Percentiles rank a stretch among this genome's conserved stretches.
Evolutionary conservation across 2,888 invertebrate genomes (phyloP).

Genomic region (Chymomyza procnemis): DNA sequence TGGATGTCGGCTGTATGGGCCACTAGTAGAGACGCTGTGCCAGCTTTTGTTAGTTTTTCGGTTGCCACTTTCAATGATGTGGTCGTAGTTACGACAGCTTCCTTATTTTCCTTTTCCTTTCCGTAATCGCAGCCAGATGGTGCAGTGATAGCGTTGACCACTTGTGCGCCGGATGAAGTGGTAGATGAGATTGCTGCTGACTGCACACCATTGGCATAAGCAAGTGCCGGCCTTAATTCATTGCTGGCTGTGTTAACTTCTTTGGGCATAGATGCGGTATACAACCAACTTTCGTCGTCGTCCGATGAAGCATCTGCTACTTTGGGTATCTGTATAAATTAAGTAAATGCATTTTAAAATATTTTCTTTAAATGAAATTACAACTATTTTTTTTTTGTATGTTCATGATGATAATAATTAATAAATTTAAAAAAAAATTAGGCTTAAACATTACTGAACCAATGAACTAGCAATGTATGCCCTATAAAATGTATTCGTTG

Average conservation of each 20-base stretch:
- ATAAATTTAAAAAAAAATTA: not conserved
- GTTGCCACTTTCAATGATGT: conserved; percentile 13
- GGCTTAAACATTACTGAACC: too few species aligned
- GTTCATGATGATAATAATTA: not conserved
- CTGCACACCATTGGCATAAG: conserved; percentile 65
- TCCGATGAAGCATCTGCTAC: conserved; percentile 82
- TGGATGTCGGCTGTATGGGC: not conserved
- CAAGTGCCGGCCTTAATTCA: conserved; percentile 16
- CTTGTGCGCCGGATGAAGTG: conserved; percentile 42
- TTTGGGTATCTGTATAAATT: conserved; percentile 70
- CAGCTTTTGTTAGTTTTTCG: conserved; percentile 14
- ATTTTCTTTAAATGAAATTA: not conserved
- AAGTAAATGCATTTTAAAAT: not conserved
- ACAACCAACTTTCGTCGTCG: conserved; percentile 80
- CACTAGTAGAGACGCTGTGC: conserved; percentile 28
- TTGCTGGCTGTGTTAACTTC: conserved; percentile 19
- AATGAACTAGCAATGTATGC: too few species aligned
- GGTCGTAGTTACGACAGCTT: conserved; percentile 51
- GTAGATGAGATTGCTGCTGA: conserved; percentile 72
- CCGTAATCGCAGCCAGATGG: conserved; percentile 75
- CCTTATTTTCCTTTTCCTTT: conserved; percentile 78
- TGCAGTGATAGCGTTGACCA: conserved; percentile 20
- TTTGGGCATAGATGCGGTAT: conserved; percentile 59
- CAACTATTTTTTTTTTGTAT: too few species aligned
- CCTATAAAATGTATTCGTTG: too few species aligned